Conservation (phyloP, 1,140 invertebrate genomes). For the Drosophila tsacasi region DNA sequence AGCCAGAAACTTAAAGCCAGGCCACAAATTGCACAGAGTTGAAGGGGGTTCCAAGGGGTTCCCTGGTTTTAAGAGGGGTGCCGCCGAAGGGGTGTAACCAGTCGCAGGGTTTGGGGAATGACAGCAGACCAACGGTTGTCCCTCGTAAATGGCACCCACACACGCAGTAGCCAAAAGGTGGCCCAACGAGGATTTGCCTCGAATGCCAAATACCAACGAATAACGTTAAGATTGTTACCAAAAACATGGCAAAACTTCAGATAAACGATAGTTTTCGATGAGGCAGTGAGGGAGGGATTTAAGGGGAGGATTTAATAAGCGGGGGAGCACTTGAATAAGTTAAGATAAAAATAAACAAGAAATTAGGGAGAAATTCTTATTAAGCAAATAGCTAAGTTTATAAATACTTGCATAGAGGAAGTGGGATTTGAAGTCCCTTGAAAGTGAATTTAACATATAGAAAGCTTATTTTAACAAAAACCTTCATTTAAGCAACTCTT, state of each 20-base stretch:
- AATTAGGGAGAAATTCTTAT: background rate
- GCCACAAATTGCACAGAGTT: slow-evolving; percentile 62
- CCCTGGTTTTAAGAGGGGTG: background rate
- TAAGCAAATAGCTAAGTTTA: too few relatives aligned
- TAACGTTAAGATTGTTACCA: slow-evolving; percentile 43
- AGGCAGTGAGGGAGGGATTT: too few relatives aligned
- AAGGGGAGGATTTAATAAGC: slow-evolving; percentile 7
- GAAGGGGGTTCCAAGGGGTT: background rate
- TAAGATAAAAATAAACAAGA: background rate
- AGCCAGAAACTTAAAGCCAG: slow-evolving; percentile 61
- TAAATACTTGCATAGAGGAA: too few relatives aligned
- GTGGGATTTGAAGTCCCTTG: background rate
- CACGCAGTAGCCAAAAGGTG: slow-evolving; percentile 20
- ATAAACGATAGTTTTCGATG: slow-evolving; percentile 38
- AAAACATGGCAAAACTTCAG: slow-evolving; percentile 33
- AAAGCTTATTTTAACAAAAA: background rate
- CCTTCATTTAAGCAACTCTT: background rate
- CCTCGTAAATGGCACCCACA: slow-evolving; percentile 33
- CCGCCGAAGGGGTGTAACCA: background rate
- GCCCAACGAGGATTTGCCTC: slow-evolving; percentile 20
- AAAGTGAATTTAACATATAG: background rate
- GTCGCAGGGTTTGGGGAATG: background rate
- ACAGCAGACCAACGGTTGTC: slow-evolving; percentile 36
- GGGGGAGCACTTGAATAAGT: slow-evolving; percentile 5
- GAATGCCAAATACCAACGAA: slow-evolving; percentile 42